These are phyloP conservation scores for Tricholaema leucomelas DNA, from an alignment of 2,113 vertebrate genomes.

Conservation along the genomic window DNA sequence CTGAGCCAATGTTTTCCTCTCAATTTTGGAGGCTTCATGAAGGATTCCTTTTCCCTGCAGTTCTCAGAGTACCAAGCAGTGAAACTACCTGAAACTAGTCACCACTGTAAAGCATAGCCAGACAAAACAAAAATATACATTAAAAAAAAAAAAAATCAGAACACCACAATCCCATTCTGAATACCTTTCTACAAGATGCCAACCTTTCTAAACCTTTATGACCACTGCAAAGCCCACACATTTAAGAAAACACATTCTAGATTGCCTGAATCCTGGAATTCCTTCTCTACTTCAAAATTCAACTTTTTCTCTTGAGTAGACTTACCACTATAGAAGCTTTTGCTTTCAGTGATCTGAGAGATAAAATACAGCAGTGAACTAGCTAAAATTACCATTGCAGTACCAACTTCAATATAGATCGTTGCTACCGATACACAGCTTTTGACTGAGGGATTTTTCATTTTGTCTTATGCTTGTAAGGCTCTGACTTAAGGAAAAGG, in stretches of 20 bases:
- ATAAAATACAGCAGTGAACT: not conserved
- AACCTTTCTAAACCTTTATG: not conserved
- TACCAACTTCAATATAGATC: not conserved
- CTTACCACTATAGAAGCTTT: not conserved
- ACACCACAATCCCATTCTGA: not conserved
- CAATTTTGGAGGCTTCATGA: not conserved
- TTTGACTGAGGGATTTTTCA: not conserved
- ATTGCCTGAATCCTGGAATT: not conserved
- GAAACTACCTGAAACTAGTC: not conserved
- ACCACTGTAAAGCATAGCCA: not conserved
- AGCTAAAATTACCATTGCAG: not conserved
- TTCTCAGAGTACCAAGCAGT: not conserved
- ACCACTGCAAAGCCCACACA: not conserved
- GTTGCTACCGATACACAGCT: not conserved
- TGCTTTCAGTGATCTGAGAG: not conserved
- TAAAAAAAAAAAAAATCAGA: not conserved
- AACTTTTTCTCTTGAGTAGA: not conserved
- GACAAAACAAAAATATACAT: not conserved
- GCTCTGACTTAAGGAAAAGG: not conserved
- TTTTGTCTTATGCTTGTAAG: not conserved
- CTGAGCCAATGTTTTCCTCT: not conserved
- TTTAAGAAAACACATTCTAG: not conserved
- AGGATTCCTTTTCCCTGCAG: not conserved
- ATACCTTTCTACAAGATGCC: not conserved
- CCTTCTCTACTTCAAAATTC: not conserved